Base-by-base conservation (phyloP, 2,888 invertebrate species). In the Ornithoptera alexandrae region DNA sequence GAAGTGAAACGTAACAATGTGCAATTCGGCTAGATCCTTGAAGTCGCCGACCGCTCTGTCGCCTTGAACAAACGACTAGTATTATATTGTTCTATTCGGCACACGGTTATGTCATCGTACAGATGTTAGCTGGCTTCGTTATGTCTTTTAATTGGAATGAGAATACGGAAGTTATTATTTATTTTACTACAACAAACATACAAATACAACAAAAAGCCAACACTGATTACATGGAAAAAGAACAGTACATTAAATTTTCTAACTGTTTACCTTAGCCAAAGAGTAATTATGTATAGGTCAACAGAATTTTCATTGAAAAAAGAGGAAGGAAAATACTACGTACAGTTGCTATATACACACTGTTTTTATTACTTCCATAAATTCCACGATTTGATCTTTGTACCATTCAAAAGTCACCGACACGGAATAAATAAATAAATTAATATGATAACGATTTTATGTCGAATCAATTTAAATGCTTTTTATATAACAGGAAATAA, bases 11-110 rank as follows among this genome's bases (percentile, higher is more conserved):
- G 67, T 50, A 67, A 64, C 70, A 61, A 68, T 42, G 68, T 70
- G 61, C 67, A 56, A 53, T 71, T 69, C 69, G 64, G 70, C 73
- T 58, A 74, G 75, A 77, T 77, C 79, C 80, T 79, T 80, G 79
- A 68, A 73, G 70, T 71, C 68, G 70, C 72, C 69, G 70, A 57
- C 76, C 80, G 73, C 81, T 89, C 89, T 85, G 86, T 86, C 82
- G 84, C 90, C 90, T 89, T 90, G 89, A 86, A 78, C 77, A 72
- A 82, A 79, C 79, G 82, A 86, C 84, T 84, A 82, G 81, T 79
- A 77, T 81, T 78, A 74, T 81, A 84, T 81, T 80, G 79, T 79
- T 73, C 73, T 71, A 74, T 39, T 24, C 22, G 62, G 20, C 20
- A 6, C 62, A 58, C 53, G 56, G 57, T 72, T 72, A 72, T 70